These are phyloP conservation scores for Anthoptus insignis DNA, from an alignment of 2,888 invertebrate species.

Conservation along the genomic window DNA sequence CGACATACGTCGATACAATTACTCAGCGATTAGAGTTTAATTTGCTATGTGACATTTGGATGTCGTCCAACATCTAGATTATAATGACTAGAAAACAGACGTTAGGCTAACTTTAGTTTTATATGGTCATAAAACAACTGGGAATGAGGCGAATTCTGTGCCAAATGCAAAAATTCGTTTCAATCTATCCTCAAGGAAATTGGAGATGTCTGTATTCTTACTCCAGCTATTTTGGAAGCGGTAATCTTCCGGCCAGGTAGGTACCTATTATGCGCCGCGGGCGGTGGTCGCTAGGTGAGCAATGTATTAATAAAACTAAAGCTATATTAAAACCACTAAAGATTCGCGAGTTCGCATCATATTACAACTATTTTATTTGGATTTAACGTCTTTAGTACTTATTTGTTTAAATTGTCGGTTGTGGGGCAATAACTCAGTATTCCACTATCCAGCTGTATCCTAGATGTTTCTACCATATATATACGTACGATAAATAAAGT, in stretches of 20 bases:
- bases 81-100: constrained; percentile 42
- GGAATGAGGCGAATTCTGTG: constrained; percentile 50
- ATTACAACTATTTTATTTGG: constrained; percentile 57
- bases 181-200: constrained; percentile 42
- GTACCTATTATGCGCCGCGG: constrained; percentile 59
- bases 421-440: constrained; percentile 8
- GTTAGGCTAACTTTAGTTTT: constrained; percentile 64
- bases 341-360: constrained; percentile 66
- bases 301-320: constrained; percentile 69
- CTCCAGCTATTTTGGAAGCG: constrained; percentile 67
- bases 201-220: constrained; percentile 56
- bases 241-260: constrained; percentile 64
- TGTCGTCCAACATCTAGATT: constrained; percentile 54
- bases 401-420: constrained; percentile 19
- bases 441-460: neutral
- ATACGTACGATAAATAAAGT: neutral
- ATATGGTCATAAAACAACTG: constrained; percentile 62
- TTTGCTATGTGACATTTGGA: constrained; percentile 58
- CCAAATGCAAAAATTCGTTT: constrained; percentile 49
- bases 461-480: neutral
- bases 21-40: constrained; percentile 49
- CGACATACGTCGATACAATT: constrained; percentile 31
- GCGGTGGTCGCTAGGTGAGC: constrained; percentile 64
- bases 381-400: constrained; percentile 19
- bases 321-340: constrained; percentile 69